Conservation (phyloP, 2,797 vertebrate species). For the Anguilla anguilla region DNA sequence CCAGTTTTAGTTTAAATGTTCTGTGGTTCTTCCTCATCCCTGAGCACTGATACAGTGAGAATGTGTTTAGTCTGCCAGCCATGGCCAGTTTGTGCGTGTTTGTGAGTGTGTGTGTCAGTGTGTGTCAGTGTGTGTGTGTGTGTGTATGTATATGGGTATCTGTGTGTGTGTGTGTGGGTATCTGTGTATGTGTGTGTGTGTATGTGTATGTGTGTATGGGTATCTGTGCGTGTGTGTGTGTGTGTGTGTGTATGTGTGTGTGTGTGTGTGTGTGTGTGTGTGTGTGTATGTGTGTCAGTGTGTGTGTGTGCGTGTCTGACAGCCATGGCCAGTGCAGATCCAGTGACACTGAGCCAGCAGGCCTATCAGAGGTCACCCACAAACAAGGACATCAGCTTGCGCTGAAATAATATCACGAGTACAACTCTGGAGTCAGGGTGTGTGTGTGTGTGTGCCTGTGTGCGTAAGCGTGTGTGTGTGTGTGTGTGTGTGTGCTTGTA, state of each 20-base stretch:
- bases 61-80: not conserved
- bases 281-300: not conserved
- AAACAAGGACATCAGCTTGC: not conserved
- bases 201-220: not conserved
- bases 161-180: not conserved
- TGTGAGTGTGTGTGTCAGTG: no score
- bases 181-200: conserved; percentile 20
- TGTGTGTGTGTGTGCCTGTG: no score
- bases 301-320: not conserved
- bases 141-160: no score
- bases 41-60: not conserved
- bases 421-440: not conserved
- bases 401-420: not conserved
- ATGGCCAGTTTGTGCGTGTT: no score
- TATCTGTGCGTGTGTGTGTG: not conserved
- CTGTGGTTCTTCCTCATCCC: not conserved
- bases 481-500: no score
- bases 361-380: not conserved
- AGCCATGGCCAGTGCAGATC: not conserved
- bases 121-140: no score
- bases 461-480: no score
- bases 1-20: not conserved
- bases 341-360: not conserved
- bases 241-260: not conserved
- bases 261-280: not conserved